phyloP scores from a whole-genome alignment of 2,888 invertebrate species.

The Cerastoderma edule region DNA sequence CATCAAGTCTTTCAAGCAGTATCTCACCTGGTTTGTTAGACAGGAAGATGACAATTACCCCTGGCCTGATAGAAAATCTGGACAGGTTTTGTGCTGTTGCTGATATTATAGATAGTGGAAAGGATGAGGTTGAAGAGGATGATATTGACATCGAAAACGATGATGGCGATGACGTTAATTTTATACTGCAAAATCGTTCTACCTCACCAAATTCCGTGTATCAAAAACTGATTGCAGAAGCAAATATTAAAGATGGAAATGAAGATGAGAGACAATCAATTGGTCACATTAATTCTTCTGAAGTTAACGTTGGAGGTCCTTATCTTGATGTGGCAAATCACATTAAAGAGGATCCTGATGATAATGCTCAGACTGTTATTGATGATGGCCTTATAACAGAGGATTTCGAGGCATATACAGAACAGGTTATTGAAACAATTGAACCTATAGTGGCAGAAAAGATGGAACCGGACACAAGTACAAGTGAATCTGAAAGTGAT shows the following conservation, averaged over 20 bases:
- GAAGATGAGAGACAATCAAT: neutral
- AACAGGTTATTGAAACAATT: neutral
- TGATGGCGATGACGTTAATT: conserved; percentile 72
- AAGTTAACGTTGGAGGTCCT: too few species aligned
- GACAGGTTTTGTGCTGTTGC: conserved; percentile 66
- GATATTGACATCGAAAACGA: conserved; percentile 74
- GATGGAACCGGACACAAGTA: neutral
- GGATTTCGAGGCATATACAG: too few species aligned
- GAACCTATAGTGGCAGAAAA: neutral
- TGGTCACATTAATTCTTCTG: too few species aligned
- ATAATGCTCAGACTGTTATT: neutral
- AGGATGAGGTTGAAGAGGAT: conserved; percentile 53
- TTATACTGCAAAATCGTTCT: conserved; percentile 71
- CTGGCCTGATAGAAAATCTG: conserved; percentile 62
- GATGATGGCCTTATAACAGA: neutral
- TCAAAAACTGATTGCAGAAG: conserved; percentile 70
- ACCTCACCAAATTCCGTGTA: conserved; percentile 79
- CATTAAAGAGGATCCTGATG: neutral
- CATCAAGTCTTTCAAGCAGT: neutral
- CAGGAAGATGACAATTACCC: conserved; percentile 55
- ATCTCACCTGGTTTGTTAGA: conserved; percentile 35
- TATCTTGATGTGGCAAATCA: too few species aligned
- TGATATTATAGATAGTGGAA: conserved; percentile 47
- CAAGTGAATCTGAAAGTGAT: neutral
- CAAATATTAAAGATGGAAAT: conserved; percentile 52